phyloP scores from a whole-genome alignment of 2,888 invertebrate species.

The Drosophila phalerata region DNA sequence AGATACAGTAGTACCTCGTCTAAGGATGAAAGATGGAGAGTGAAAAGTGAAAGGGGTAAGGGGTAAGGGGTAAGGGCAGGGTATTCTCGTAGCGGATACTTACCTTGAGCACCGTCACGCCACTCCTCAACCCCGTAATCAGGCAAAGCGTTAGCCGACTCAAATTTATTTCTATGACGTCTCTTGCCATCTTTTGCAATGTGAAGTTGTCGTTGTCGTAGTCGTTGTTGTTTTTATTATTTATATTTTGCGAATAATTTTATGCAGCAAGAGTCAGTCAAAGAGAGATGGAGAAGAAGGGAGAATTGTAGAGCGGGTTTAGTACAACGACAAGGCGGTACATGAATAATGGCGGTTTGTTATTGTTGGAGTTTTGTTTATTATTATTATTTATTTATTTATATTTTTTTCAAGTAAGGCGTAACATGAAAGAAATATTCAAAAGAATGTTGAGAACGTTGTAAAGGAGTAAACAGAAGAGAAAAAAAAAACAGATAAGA shows the following conservation, averaged over 20 bases:
- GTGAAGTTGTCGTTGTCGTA: conserved; percentile 44
- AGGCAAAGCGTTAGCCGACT: conserved; percentile 87
- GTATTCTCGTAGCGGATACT: conserved; percentile 52
- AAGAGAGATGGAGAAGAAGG: conserved; percentile 21
- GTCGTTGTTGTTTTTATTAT: conserved; percentile 41
- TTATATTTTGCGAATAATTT: conserved; percentile 56
- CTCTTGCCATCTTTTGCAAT: conserved; percentile 84
- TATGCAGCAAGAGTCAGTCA: conserved; percentile 73
- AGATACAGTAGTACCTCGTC: conserved; percentile 4
- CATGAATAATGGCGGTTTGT: conserved; percentile 59
- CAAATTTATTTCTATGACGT: conserved; percentile 86
- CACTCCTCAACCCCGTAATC: conserved; percentile 92
- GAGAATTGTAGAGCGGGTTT: conserved; percentile 47
- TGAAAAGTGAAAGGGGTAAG: not conserved
- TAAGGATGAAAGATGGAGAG: not conserved
- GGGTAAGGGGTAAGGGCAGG: not conserved
- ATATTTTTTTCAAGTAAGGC: conserved; percentile 48
- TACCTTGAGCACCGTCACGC: conserved; percentile 87
- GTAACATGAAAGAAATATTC: conserved; percentile 70
- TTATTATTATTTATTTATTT: conserved; percentile 48
- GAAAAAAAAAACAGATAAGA: conserved; percentile 26
- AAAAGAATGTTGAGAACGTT: conserved; percentile 49
- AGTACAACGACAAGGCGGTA: conserved; percentile 55
- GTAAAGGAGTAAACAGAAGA: conserved; percentile 20
- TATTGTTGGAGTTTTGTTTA: conserved; percentile 46